Evolutionary conservation across 2,797 vertebrate species (phyloP), one percentile per base, ranked within the genome.

Genomic region (Chaetophractus vellerosus): DNA sequence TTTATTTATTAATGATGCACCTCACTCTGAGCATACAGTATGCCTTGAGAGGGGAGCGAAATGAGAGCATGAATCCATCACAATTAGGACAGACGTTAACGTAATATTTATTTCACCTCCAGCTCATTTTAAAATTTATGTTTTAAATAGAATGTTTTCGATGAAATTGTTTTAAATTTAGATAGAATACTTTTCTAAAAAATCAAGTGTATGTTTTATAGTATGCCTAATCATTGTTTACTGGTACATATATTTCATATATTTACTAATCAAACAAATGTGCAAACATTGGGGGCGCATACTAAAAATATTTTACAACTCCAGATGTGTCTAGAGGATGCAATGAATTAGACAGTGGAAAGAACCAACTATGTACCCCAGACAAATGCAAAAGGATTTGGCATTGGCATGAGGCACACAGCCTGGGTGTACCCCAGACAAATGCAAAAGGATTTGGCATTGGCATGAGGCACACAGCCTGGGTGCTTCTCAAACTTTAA

Each of bases 41-140:
- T 14, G 66, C 8, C 55, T 76, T 75, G 15, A 78, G 64, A 74
- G 4, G n/a, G 31, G 11, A 80, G 16, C 38, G 66, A 48, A 69
- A 69, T 52, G 33, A 45, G 0, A 45, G 6, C 4, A 72, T 64
- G 21, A 95, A 52, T 38, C 90, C 84, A 94, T 75, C 28, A 2
- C 8, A 28, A 71, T 28, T 64, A 75, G 36, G 16, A 75, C 26
- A 80, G 41, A 75, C 33, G 89, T 89, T 75, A 36, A 90, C 26
- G 21, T 41, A 64, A 45, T 48, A 71, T 92, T 89, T 89, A 71
- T 61, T 92, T 57, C 48, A 75, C n/a, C 31, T 91, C 91, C 48
- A 31, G 18, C 11, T 63, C n/a, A 21, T 41, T 26, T 66, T 78
- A 31, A 79, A 92, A 50, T 80, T 55, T 63, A 64, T 75, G 55